Evolutionary conservation across 2,888 invertebrate genomes (phyloP), one percentile per base, ranked within the genome.

Genomic region (Drosophila stalkeri): DNA sequence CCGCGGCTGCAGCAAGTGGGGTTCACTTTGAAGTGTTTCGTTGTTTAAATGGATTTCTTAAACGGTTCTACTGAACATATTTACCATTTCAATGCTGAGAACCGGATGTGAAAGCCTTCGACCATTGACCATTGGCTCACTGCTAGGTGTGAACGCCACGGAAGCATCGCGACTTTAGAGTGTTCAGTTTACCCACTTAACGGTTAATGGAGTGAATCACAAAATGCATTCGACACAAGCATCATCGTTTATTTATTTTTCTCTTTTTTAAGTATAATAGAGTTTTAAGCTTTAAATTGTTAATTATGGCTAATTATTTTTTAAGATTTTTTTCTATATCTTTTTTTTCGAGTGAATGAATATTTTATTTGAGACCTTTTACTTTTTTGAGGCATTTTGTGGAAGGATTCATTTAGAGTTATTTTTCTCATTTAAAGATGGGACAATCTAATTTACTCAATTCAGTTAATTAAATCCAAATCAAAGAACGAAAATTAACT

Each of bases 11-110:
- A 61, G 65, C 67, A 67, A 71, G 72, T 69, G 56, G 77, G 75
- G 70, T 55, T 76, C 72, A 76, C 88, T 90, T 90, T 87, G 80
- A 86, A 86, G 90, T 85, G 88, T 82, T 78, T 80, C 71, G 90
- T 80, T 82, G 86, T 74, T 85, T 76, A 89, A 86, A 86, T 89
- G 89, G 87, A 87, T 86, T 90, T 88, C 89, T 86, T 90, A 86
- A 86, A 90, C 86, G 89, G 89, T 86, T 90, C 90, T 63, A 75
- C 81, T 86, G 79, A 88, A 86, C 77, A 71, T 77, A 75, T 76
- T 76, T 84, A 72, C 81, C 62, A 75, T 69, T 64, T 68, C 61
- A 69, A 63, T 77, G 73, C 78, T 88, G 83, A 86, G 86, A 90
- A 90, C 90, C 90, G 86, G 86, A 86, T 86, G 89, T 79, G 71